Evolutionary conservation across 1,140 invertebrate genomes (phyloP).

Genomic region (Daktulosphaira vitifoliae): DNA sequence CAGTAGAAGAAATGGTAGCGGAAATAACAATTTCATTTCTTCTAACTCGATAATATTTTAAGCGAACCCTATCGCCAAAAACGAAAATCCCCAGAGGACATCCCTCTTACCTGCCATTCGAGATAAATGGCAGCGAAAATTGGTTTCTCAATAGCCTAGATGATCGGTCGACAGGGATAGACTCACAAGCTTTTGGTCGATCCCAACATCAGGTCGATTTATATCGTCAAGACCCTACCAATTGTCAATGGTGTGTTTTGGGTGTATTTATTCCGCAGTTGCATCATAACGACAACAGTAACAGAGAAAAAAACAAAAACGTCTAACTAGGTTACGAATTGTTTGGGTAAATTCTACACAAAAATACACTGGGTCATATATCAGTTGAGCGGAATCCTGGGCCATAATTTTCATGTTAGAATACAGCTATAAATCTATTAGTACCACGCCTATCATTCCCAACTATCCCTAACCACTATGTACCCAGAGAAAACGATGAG

Average conservation of each 20-base stretch:
- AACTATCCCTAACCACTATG: neutral
- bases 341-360: neutral
- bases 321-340: no score
- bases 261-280: neutral
- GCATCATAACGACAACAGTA: neutral
- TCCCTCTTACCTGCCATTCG: conserved; percentile 15
- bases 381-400: conserved; percentile 11
- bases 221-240: conserved; percentile 9
- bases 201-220: neutral
- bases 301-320: conserved; percentile 12
- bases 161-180: conserved; percentile 26
- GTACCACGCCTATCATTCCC: neutral
- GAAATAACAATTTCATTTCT: conserved; percentile 22
- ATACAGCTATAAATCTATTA: conserved; percentile 31
- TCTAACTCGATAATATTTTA: conserved; percentile 25
- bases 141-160: conserved; percentile 27
- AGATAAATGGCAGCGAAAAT: conserved; percentile 24
- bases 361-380: neutral
- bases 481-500: neutral
- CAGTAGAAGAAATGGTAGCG: neutral
- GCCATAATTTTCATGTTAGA: conserved; percentile 23
- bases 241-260: conserved; percentile 15
- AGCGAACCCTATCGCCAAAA: conserved; percentile 12
- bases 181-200: conserved; percentile 1
- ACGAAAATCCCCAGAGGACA: neutral